Conservation (phyloP, 2,888 invertebrate species). For the Latrodectus hesperus region DNA sequence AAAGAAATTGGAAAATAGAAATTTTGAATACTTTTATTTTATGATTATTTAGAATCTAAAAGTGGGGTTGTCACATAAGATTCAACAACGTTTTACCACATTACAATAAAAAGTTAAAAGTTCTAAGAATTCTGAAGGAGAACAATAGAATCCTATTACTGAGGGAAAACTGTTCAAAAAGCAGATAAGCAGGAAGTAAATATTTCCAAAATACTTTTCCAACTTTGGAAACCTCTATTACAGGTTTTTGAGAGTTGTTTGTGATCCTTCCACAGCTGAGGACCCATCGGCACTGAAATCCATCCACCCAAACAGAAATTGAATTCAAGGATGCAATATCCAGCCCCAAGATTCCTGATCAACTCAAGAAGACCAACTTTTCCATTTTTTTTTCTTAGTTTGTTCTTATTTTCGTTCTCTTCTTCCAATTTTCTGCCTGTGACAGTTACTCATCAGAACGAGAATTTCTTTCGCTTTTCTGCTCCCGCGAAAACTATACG, state of each 20-base stretch:
- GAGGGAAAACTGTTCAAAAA: background rate
- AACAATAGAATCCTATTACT: background rate
- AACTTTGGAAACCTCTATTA: background rate
- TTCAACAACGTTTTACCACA: too few relatives aligned
- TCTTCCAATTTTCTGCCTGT: constrained; percentile 59
- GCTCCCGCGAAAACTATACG: constrained; percentile 53
- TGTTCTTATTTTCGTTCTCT: constrained; percentile 14
- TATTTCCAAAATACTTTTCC: background rate
- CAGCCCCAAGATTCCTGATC: constrained; percentile 48
- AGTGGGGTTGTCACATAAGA: too few relatives aligned
- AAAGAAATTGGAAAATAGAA: too few relatives aligned
- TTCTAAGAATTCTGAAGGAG: too few relatives aligned
- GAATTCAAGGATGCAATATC: constrained; percentile 51
- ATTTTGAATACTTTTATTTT: too few relatives aligned
- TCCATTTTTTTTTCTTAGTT: constrained; percentile 18
- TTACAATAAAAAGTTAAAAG: too few relatives aligned
- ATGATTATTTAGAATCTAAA: too few relatives aligned
- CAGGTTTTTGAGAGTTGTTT: background rate
- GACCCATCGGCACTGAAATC: background rate
- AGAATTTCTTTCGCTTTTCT: constrained; percentile 62
- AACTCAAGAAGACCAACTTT: constrained; percentile 42
- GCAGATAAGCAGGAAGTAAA: background rate
- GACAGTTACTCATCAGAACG: constrained; percentile 61
- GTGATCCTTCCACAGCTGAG: background rate
- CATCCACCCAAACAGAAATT: constrained; percentile 53